Evolutionary conservation across 1,140 invertebrate species (phyloP), one percentile per base, ranked within the genome.

Genomic region (Bicyclus anynana): DNA sequence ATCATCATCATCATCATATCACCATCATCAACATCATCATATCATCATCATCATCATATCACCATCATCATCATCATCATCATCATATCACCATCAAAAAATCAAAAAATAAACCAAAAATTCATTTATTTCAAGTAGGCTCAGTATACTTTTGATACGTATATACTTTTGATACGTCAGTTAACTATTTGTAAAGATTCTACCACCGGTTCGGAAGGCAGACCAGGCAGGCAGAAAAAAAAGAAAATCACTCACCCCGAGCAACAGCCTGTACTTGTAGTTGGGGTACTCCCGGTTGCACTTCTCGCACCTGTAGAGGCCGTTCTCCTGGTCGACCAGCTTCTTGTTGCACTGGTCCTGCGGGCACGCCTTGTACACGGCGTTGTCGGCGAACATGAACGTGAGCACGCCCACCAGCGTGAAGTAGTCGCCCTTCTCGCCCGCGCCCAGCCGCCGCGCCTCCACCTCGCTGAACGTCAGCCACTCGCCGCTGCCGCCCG

Each of bases 251-350:
- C 93, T 93, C 88, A 97, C 96, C 63, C 88, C 91, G 12, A 95
- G 80, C 42, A 99, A 90, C 57, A 98, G 84, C 40, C 97, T 91
- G 88, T 96, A 97, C 68, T 95, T 96, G 77, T 94, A 99, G 65
- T 95, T 94, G 0, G 94, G 93, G 78, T 92, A 96, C 57, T 96
- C 95, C 42, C 92, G 90, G 62, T 94, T 92, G 82, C 98, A 99
- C 84, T 99, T 99, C 81, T 99, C 98, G 84, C 98, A 99, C 59
- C 96, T 91, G 79, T 93, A 99, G 65, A 94, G 90, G 5, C 95
- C 96, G 80, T 97, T 97, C 40, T 94, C 92, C 75, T 94, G 91
- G 88, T 99, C 97, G 20, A 98, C 89, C 0, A 97, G 92, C 86
- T 99, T 99, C 77, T 99, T 99, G 72, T 98, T 98, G 81, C 97